Conservation (phyloP, 1,140 invertebrate genomes). For the Diorhabda carinulata region DNA sequence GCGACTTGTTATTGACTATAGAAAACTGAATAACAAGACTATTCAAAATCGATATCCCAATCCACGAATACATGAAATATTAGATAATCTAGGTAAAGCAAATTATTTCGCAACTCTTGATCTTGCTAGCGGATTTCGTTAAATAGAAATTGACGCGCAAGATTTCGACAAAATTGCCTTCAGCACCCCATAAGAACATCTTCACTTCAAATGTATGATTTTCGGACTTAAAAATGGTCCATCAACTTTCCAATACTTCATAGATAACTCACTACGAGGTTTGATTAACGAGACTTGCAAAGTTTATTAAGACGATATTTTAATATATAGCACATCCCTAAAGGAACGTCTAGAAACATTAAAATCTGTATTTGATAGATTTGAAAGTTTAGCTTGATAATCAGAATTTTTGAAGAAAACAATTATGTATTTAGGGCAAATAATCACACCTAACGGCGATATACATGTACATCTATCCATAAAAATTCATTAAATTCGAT, state of each 20-base stretch:
- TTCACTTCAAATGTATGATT: conserved; percentile 38
- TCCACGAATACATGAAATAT: too few species aligned
- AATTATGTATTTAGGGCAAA: conserved; percentile 2
- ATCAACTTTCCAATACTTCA: conserved; percentile 35
- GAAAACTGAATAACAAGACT: too few species aligned
- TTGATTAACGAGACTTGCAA: conserved; percentile 34
- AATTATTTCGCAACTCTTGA: not conserved
- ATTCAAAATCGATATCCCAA: too few species aligned
- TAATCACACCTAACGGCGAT: not conserved
- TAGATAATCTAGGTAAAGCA: too few species aligned
- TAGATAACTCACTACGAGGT: conserved; percentile 40
- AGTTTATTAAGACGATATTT: conserved; percentile 38
- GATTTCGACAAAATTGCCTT: conserved; percentile 38
- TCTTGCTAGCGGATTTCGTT: conserved; percentile 33
- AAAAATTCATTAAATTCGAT: too few species aligned
- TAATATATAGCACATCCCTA: not conserved
- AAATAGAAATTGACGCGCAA: conserved; percentile 30
- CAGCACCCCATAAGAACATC: conserved; percentile 37
- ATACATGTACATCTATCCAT: too few species aligned
- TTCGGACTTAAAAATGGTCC: conserved; percentile 45
- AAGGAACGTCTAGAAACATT: not conserved
- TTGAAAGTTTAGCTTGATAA: not conserved
- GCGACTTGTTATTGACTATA: too few species aligned
- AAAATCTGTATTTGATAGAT: not conserved
- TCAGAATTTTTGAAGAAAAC: conserved; percentile 4